Evolutionary conservation across 1,140 invertebrate genomes (phyloP), one percentile per base, ranked within the genome.

Genomic region (Micrasema minimum): DNA sequence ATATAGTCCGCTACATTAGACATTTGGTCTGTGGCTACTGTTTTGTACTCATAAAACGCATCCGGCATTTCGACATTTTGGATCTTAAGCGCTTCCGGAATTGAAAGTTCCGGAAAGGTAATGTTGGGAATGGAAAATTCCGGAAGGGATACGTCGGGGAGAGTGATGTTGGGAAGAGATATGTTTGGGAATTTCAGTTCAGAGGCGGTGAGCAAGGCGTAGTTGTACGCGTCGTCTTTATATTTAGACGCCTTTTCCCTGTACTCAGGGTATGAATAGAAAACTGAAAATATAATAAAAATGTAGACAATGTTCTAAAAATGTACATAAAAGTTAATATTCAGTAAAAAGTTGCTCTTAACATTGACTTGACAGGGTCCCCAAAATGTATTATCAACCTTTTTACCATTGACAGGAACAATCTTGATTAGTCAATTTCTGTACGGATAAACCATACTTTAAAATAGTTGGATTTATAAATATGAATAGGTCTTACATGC

Each of bases 401-500:
- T n/a, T n/a, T n/a, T n/a, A n/a, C n/a, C n/a, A n/a, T n/a, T n/a
- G n/a, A n/a, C n/a, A n/a, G n/a, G n/a, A n/a, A n/a, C n/a, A n/a
- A n/a, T n/a, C n/a, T n/a, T n/a, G n/a, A n/a, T n/a, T n/a, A n/a
- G n/a, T n/a, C n/a, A n/a, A n/a, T n/a, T n/a, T n/a, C n/a, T n/a
- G n/a, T n/a, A n/a, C n/a, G n/a, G n/a, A n/a, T n/a, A n/a, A n/a
- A n/a, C n/a, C n/a, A n/a, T n/a, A n/a, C n/a, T n/a, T n/a, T n/a
- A n/a, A n/a, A n/a, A n/a, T n/a, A n/a, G n/a, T n/a, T n/a, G n/a
- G n/a, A n/a, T n/a, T n/a, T n/a, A n/a, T n/a, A n/a, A n/a, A n/a
- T n/a, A n/a, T n/a, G n/a, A n/a, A n/a, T n/a, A n/a, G n/a, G 10
- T 82, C 82, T 84, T 62, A 84, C 82, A 84, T 80, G 83, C 68